These are phyloP conservation scores for Rhinogobio ventralis DNA, from an alignment of 2,797 vertebrate genomes.

Conservation along the genomic window DNA sequence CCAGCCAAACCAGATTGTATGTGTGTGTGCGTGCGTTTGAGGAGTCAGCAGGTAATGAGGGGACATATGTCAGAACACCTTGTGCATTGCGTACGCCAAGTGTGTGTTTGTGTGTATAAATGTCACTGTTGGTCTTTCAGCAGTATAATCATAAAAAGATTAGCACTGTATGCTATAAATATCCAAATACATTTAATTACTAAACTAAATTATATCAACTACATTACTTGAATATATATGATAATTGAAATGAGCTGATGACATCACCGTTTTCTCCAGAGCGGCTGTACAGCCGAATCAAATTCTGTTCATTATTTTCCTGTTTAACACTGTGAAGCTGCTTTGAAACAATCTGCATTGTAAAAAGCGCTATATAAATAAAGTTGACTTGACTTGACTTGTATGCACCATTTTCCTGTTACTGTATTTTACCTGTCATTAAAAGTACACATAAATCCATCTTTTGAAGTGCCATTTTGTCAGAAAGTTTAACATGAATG, in stretches of 20 bases:
- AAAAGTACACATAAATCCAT: neutral
- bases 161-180: neutral
- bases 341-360: too few species aligned
- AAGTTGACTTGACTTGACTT: too few species aligned
- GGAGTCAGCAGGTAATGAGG: constrained; percentile 29
- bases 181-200: too few species aligned
- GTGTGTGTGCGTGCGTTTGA: constrained; percentile 30
- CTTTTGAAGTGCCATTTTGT: neutral
- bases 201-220: too few species aligned
- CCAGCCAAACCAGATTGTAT: constrained; percentile 19
- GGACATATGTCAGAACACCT: constrained; percentile 17
- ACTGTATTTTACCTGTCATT: neutral
- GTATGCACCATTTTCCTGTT: neutral
- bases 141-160: neutral
- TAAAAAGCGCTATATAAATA: too few species aligned
- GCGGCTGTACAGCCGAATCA: too few species aligned
- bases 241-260: too few species aligned
- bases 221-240: too few species aligned
- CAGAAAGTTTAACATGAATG: neutral
- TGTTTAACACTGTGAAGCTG: too few species aligned
- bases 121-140: neutral
- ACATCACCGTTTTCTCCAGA: too few species aligned
- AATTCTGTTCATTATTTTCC: too few species aligned
- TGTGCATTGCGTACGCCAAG: neutral
- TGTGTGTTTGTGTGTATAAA: constrained; percentile 19